Base-by-base conservation (phyloP, 2,888 invertebrate species). In the Nebria salina region DNA sequence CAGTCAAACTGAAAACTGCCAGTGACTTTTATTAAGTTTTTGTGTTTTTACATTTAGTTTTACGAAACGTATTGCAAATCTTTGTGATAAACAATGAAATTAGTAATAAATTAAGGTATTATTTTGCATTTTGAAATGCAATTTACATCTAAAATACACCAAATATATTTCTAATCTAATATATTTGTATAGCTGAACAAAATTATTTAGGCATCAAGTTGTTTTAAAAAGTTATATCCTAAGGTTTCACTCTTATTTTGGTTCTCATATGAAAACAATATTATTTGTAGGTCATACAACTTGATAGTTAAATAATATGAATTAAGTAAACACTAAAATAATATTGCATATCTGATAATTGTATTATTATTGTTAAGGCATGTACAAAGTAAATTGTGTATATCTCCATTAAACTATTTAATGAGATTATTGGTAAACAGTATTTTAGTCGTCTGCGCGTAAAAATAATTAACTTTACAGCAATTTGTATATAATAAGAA, bases 311-410 rank as follows among this genome's bases (percentile, higher is more conserved):
- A 79, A 79, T 74, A 74, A 70, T 66, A 74, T 43, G 70, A 65
- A 73, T 72, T 75, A 75, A 75, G 8, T 54, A 54, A 54, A 54
- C 8, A 54, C 54, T 54, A 75, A 75, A 81, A 68, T 66, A 81
- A 81, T 72, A 81, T 43, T 72, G 80, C 80, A 81, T 81, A 81
- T 81, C 80, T 72, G 73, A 72, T 81, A 66, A 76, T 81, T 70
- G 75, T 81, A 73, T 73, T 73, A 73, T 73, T 73, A 43, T 73
- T 54, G 13, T 54, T 79, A 65, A 73, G 74, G 75, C 70, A 81
- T 81, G 80, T 81, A 81, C 73, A 81, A 73, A 81, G 75, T 75
- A 81, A 66, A 79, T 74, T 79, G 75, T 79, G 74, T 79, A 79
- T 66, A 65, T 78, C 54, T 25, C n/a, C 65, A 65, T 78, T 78